Evolutionary conservation across 2,888 invertebrate genomes (phyloP).

Genomic region (Lomographa bimaculata): DNA sequence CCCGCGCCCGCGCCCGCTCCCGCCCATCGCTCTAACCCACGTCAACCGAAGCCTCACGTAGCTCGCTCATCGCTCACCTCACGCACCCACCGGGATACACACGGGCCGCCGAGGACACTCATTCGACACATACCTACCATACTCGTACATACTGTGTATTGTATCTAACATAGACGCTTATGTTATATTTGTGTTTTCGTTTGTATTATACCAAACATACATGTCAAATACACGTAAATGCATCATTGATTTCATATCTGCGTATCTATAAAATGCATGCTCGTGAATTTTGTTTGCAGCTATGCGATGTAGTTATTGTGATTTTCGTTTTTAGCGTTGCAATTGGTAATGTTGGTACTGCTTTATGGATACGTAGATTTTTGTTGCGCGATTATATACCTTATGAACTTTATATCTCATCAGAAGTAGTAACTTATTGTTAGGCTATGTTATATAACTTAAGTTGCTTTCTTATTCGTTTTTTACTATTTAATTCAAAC

Average conservation of each 20-base stretch:
- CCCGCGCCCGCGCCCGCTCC: conserved; percentile 5
- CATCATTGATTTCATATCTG: conserved; percentile 17
- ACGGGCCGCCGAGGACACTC: conserved; percentile 28
- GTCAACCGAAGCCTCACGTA: conserved; percentile 16
- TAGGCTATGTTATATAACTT: too few species aligned
- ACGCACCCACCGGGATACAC: conserved; percentile 40
- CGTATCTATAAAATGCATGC: conserved; percentile 29
- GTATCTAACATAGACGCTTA: conserved; percentile 35
- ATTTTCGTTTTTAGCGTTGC: conserved; percentile 1
- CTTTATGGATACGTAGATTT: conserved; percentile 24
- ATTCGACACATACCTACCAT: conserved; percentile 23
- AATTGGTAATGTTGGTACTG: too few species aligned
- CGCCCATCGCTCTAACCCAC: conserved; percentile 11
- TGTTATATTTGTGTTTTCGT: conserved; percentile 31
- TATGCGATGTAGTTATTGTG: too few species aligned
- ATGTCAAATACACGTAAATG: conserved; percentile 21
- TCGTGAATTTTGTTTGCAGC: not conserved
- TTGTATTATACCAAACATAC: conserved; percentile 21
- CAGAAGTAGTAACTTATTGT: too few species aligned
- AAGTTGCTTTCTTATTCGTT: too few species aligned
- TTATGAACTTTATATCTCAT: too few species aligned
- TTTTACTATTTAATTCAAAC: too few species aligned
- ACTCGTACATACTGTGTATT: conserved; percentile 32
- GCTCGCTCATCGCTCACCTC: conserved; percentile 49
- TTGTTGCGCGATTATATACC: conserved; percentile 7